A percentile compares a stretch with the other conserved stretches of the same genome.
These are phyloP conservation scores for Dreissena rostriformis DNA, from an alignment of 1,140 invertebrate species.

Conservation along the genomic window DNA sequence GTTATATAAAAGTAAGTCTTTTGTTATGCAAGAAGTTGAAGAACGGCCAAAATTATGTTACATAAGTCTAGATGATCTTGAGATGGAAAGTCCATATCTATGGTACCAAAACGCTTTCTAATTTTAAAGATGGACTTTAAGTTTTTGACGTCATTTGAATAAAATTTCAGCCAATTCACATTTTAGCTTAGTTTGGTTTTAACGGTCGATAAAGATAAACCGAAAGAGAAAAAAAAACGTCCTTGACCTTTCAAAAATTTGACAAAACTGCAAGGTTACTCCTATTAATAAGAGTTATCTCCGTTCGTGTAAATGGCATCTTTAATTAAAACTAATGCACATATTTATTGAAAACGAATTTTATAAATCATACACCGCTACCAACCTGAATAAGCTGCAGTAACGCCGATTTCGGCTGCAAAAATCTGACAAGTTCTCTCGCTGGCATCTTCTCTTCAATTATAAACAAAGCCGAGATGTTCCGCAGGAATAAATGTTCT, in stretches of 20 bases:
- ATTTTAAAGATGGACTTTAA: background rate
- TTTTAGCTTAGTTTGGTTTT: background rate
- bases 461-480: background rate
- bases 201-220: background rate
- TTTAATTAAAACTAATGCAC: background rate
- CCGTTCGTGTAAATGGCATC: background rate
- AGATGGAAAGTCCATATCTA: background rate
- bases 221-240: conserved; percentile 9
- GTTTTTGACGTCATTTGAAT: background rate
- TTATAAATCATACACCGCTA: conserved; percentile 1
- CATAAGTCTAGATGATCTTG: background rate
- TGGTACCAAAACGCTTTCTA: background rate
- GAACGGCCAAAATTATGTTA: too few relatives aligned
- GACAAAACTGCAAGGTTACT: conserved; percentile 8
- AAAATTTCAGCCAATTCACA: background rate
- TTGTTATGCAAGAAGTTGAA: too few relatives aligned
- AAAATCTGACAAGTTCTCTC: conserved; percentile 46
- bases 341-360: background rate
- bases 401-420: conserved; percentile 40
- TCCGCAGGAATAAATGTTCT: conserved; percentile 17
- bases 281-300: background rate
- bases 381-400: conserved; percentile 31
- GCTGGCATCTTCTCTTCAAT: conserved; percentile 7
- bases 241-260: conserved; percentile 47
- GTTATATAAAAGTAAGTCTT: too few relatives aligned